A percentile compares a stretch with the other conserved stretches of the same genome.
Evolutionary conservation across 2,797 vertebrate genomes (phyloP).

Genomic region (Crotalus adamanteus): DNA sequence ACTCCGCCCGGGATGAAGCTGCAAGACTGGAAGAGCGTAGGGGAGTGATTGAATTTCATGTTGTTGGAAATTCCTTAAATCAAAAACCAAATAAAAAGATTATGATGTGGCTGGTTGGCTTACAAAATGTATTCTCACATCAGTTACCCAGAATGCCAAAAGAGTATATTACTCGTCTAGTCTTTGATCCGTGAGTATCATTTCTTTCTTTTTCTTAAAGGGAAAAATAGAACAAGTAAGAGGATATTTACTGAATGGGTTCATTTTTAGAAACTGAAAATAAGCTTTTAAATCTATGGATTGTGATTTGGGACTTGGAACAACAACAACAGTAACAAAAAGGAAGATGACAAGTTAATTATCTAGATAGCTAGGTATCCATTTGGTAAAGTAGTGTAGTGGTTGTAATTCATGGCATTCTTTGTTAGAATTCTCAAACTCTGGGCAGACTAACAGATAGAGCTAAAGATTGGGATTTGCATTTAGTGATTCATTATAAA

Average conservation of each 20-base stretch:
- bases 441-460: background rate
- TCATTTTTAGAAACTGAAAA: background rate
- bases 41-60: slow-evolving; percentile 96
- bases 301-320: background rate
- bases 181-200: slow-evolving; percentile 91
- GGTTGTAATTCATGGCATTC: background rate
- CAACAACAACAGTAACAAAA: background rate
- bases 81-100: slow-evolving; percentile 98
- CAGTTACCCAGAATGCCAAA: slow-evolving; percentile 98
- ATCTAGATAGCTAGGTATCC: background rate
- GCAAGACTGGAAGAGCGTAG: slow-evolving; percentile 91
- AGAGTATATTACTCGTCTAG: slow-evolving; percentile 96
- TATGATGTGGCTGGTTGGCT: slow-evolving; percentile 95
- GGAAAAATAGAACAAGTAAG: background rate
- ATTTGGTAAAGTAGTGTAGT: background rate
- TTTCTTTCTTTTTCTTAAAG: background rate
- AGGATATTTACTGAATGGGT: background rate
- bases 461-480: background rate
- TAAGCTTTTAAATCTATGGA: background rate
- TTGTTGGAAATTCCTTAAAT: slow-evolving; percentile 93
- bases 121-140: slow-evolving; percentile 98
- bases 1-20: slow-evolving; percentile 92
- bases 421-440: background rate
- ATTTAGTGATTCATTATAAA: background rate
- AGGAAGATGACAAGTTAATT: background rate